Conservation (phyloP, 2,113 vertebrate species). For the Upupa epops region DNA sequence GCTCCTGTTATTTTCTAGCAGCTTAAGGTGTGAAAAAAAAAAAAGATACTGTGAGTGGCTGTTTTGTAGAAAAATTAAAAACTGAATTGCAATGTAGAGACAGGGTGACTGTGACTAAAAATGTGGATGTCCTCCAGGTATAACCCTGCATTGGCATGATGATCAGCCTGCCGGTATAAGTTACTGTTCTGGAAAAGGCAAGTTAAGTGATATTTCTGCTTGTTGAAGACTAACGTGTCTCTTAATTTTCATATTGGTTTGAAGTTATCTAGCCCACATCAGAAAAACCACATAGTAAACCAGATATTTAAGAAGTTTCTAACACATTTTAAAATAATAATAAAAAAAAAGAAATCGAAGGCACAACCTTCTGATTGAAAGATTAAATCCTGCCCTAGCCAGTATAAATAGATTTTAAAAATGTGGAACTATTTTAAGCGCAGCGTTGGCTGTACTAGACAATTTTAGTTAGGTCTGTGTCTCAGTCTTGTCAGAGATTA, state of each 20-base stretch:
- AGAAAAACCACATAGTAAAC: conserved; percentile 50
- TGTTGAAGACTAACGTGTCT: conserved; percentile 1
- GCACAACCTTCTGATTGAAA: conserved; percentile 73
- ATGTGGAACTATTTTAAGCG: conserved; percentile 73
- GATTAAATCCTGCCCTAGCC: conserved; percentile 69
- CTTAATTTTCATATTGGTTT: conserved; percentile 49
- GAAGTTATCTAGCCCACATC: conserved; percentile 58
- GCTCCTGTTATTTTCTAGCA: neutral
- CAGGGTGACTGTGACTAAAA: neutral
- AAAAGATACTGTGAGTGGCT: neutral
- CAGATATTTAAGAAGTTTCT: conserved; percentile 43
- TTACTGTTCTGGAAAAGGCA: conserved; percentile 52
- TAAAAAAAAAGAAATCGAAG: too few species aligned
- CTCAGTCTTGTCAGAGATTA: conserved; percentile 79
- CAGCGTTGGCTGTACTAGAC: conserved; percentile 75
- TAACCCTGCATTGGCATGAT: neutral
- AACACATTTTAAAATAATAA: conserved; percentile 67
- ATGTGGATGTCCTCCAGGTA: neutral
- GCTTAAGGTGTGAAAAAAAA: neutral
- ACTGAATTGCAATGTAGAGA: neutral
- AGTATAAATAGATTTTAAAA: conserved; percentile 76
- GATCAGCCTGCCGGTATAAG: conserved; percentile 5
- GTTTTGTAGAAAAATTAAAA: neutral
- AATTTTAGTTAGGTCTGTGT: conserved; percentile 75
- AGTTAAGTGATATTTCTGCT: conserved; percentile 59